Conservation (phyloP, 2,888 invertebrate genomes). For the Drosophila percnosoma region DNA sequence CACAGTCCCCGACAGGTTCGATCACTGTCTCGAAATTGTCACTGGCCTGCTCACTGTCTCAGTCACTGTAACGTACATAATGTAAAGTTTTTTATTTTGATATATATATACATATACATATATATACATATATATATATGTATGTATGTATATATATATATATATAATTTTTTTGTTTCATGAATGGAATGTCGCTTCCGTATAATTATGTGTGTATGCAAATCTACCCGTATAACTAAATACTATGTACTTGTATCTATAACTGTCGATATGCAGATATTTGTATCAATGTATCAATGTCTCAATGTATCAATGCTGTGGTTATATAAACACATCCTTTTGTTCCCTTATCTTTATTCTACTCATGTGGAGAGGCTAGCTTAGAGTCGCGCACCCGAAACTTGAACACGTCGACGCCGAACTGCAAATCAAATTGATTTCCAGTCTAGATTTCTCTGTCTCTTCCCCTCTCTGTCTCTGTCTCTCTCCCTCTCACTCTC, state of each 20-base stretch:
- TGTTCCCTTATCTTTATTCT: background rate
- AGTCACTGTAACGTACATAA: constrained; percentile 25
- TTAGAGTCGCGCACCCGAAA: constrained; percentile 9
- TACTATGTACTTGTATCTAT: constrained; percentile 2
- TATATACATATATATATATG: background rate
- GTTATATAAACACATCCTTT: background rate
- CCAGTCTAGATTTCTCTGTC: background rate
- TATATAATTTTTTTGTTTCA: constrained; percentile 2
- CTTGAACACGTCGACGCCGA: constrained; percentile 6
- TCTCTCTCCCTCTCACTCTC: constrained; percentile 18
- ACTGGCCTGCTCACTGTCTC: constrained; percentile 19
- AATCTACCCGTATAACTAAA: constrained; percentile 11
- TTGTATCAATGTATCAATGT: constrained; percentile 4
- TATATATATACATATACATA: background rate
- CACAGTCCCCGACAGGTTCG: constrained; percentile 24
- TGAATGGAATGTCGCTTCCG: constrained; percentile 22
- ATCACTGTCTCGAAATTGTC: constrained; percentile 19
- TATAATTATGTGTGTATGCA: constrained; percentile 34
- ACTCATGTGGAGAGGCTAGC: constrained; percentile 1
- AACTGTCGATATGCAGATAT: constrained; percentile 16
- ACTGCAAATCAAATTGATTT: constrained; percentile 21
- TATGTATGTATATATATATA: background rate
- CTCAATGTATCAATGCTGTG: constrained; percentile 2
- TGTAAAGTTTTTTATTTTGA: constrained; percentile 3
- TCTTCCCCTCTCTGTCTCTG: constrained; percentile 15